phyloP scores from a whole-genome alignment of 2,113 vertebrate genomes.

The Loxodonta africana region DNA sequence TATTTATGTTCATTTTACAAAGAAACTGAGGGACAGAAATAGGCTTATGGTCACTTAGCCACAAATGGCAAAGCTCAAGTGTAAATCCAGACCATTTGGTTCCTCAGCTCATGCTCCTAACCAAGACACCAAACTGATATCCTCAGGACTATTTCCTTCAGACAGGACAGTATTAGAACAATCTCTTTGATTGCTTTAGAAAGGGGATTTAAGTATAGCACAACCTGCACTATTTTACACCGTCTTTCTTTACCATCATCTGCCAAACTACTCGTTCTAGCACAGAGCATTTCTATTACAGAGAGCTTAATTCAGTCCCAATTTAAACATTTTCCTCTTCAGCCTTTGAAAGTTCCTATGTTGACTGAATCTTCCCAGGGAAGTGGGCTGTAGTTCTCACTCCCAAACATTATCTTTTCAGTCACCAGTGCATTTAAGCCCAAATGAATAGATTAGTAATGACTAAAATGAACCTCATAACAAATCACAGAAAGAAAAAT shows the following conservation, averaged over 20 bases:
- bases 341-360: conserved; percentile 35
- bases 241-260: neutral
- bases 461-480: conserved; percentile 46
- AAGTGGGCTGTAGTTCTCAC: conserved; percentile 6
- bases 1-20: conserved; percentile 38
- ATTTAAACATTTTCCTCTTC: conserved; percentile 21
- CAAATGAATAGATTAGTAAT: conserved; percentile 46
- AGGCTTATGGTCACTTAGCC: neutral
- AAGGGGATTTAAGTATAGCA: neutral
- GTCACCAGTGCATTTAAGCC: conserved; percentile 22
- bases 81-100: conserved; percentile 46
- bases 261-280: conserved; percentile 13
- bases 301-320: neutral
- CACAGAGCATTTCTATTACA: neutral
- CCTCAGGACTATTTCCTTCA: conserved; percentile 23
- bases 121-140: neutral
- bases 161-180: neutral
- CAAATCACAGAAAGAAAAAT: conserved; percentile 6
- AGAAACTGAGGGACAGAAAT: conserved; percentile 38
- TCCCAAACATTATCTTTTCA: conserved; percentile 52
- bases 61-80: conserved; percentile 39
- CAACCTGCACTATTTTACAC: conserved; percentile 12
- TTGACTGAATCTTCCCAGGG: conserved; percentile 9
- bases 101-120: conserved; percentile 31
- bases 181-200: neutral